phyloP scores from a whole-genome alignment of 1,140 invertebrate species.

The Eupristina koningsbergeri region DNA sequence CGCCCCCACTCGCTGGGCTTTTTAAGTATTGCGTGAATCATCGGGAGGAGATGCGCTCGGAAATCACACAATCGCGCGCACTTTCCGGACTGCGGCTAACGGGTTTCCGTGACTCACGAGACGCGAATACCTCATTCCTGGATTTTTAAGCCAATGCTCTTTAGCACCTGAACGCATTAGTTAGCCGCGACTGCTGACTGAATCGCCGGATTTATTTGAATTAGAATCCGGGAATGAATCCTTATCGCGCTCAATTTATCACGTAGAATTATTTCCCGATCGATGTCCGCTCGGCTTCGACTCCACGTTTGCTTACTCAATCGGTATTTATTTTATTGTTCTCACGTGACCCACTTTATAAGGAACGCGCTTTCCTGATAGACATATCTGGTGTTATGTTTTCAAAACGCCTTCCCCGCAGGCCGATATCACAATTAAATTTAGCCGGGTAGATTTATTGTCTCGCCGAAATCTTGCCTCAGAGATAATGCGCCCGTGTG shows the following conservation, averaged over 20 bases:
- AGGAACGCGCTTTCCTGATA: background rate
- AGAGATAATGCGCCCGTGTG: background rate
- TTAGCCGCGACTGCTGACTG: background rate
- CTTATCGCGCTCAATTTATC: background rate
- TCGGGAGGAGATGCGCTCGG: constrained; percentile 19
- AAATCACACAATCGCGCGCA: constrained; percentile 22
- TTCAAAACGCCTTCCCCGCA: background rate
- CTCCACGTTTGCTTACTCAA: background rate
- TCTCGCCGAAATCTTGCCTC: background rate
- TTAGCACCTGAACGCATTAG: constrained; percentile 30
- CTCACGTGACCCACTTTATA: background rate
- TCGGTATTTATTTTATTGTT: background rate
- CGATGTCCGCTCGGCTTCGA: background rate
- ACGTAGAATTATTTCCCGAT: background rate
- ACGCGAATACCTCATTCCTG: background rate
- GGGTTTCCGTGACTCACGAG: constrained; percentile 59
- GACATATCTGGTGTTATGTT: background rate
- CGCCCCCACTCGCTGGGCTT: background rate
- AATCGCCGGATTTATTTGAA: background rate
- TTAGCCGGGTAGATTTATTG: background rate
- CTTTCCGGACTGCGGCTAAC: constrained; percentile 49
- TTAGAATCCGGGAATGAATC: background rate
- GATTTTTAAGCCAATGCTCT: background rate
- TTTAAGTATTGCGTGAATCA: constrained; percentile 27
- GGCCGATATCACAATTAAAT: background rate